Evolutionary conservation across 2,888 invertebrate genomes (phyloP), one percentile per base, ranked within the genome.

Genomic region (Heliconius cydno): DNA sequence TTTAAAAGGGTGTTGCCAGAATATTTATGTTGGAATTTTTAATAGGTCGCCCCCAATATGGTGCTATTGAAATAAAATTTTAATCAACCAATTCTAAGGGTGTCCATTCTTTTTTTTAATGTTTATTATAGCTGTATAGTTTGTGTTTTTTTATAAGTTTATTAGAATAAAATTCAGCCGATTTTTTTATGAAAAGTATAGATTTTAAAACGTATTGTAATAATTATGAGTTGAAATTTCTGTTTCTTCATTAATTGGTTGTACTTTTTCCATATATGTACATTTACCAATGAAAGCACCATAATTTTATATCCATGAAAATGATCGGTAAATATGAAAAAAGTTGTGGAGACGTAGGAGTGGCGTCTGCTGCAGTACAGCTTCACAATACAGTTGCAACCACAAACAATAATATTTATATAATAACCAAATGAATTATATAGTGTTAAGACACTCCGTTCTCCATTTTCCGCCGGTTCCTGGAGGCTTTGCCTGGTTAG

Each of bases 1-100:
- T 77, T 80, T 74, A 77, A 71, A 77, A 67, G 77, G 74, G 78
- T 79, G 74, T 78, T 72, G 46, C 66, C 30, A 30, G 68, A 74
- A 80, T 60, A 77, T 76, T 76, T 76, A 73, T 57, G 66, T 72
- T 10, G 34, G 76, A 34, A 52, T 73, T 73, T 74, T 67, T 76
- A 76, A 76, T 75, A 41, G 41, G 41, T 28, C 65, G 22, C 28
- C n/a, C 63, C 65, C 63, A 74, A 41, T 63, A 63, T 75, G 75
- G 75, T 65, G 75, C 65, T 65, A 75, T 75, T 75, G 65, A 46
- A 41, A 75, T 75, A 75, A 75, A 75, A 75, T 75, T 65, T 75
- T 75, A 63, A 75, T 65, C 41, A 65, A 65, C 38, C 75, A 65
- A 75, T 60, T 38, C 60, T 15, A 60, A 34, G n/a, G 73, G 30